Conservation (phyloP, 2,113 vertebrate species). For the Corythaixoides concolor region DNA sequence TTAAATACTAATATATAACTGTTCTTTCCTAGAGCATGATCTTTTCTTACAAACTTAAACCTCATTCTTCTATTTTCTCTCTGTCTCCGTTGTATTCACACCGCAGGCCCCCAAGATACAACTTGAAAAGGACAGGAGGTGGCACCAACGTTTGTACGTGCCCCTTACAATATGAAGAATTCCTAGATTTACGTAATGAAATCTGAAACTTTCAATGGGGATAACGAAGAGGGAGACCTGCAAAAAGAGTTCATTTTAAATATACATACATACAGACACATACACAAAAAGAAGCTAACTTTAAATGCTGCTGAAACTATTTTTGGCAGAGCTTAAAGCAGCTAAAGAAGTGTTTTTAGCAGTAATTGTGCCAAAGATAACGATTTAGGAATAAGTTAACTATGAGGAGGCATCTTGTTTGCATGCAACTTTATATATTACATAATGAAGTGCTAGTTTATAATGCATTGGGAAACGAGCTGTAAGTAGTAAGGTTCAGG, state of each 20-base stretch:
- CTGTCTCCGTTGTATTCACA: not conserved
- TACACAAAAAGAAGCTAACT: not conserved
- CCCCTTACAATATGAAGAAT: not conserved
- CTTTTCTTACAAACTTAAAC: not conserved
- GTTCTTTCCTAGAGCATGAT: not conserved
- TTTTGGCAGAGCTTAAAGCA: not conserved
- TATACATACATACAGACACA: not conserved
- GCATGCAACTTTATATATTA: not conserved
- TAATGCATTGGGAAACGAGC: not conserved
- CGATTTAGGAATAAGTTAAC: not conserved
- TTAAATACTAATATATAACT: not conserved
- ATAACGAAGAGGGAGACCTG: not conserved
- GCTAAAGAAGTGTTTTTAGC: not conserved
- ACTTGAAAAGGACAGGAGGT: not conserved
- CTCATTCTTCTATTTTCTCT: not conserved
- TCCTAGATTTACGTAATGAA: not conserved
- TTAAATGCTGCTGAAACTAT: not conserved
- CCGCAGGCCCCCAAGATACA: not conserved
- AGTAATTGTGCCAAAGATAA: not conserved
- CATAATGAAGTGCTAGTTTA: not conserved
- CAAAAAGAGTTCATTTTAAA: not conserved
- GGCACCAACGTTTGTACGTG: not conserved
- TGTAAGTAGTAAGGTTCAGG: not conserved
- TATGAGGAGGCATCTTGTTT: not conserved
- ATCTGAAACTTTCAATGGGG: not conserved